Evolutionary conservation across 1,140 invertebrate species (phyloP), one percentile per base, ranked within the genome.

Genomic region (Babylonia areolata): DNA sequence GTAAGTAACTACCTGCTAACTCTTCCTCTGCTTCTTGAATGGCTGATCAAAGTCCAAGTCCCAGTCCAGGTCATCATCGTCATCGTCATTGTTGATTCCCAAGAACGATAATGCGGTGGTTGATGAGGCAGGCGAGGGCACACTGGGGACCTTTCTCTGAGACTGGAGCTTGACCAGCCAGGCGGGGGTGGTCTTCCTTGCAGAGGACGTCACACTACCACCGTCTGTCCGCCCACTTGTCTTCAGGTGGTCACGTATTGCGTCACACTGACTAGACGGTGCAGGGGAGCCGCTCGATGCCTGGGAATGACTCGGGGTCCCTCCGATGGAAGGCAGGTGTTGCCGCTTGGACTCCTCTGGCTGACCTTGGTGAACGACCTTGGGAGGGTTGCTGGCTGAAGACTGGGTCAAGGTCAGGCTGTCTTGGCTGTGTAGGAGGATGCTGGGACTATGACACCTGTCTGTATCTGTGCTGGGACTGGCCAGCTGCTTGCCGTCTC

Each of bases 1-100:
- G n/a, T n/a, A n/a, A n/a, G n/a, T n/a, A n/a, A n/a, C n/a, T n/a
- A n/a, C n/a, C 77, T 79, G 23, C 28, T 82, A 84, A 42, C 64
- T 46, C 31, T 84, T 84, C 28, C 58, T 40, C 39, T 84, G 82
- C n/a, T 73, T 39, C 31, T 85, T 85, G 78, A 81, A 85, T 35
- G 77, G 84, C 51, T 80, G 54, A 35, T 83, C 58, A 73, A 89
- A 78, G 51, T 89, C 89, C 6, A 90, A 58, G n/a, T 88, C 89
- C 33, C 88, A 82, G 64, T 90, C 89, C 31, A 90, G 83, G 77
- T 90, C 86, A 46, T 87, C 84, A 79, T 86, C 84, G 39, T 82
- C 78, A 51, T 82, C 78, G 77, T 85, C 51, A 37, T 46, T 28
- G 1, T 80, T 35, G 87, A 87, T 28, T 17, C 1, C 81, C 42